Evolutionary conservation across 2,888 invertebrate species (phyloP).

Genomic region (Drosophila lutescens): DNA sequence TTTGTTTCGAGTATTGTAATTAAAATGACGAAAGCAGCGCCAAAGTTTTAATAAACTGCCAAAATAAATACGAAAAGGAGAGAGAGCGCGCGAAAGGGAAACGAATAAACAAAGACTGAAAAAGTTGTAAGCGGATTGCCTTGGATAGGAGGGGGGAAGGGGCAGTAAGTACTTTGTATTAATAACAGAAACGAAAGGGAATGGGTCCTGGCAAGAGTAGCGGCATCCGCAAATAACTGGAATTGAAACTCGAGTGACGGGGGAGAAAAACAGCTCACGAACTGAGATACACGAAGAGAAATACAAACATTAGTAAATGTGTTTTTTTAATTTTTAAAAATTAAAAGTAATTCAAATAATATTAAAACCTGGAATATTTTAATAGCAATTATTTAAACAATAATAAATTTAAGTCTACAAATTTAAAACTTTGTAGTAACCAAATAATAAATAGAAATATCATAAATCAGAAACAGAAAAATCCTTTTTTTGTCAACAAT

Average conservation of each 20-base stretch:
- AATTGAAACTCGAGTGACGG: conserved; percentile 52
- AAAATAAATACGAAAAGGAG: conserved; percentile 58
- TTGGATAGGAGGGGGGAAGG: conserved; percentile 4
- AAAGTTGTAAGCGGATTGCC: conserved; percentile 50
- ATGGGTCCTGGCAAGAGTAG: conserved; percentile 32
- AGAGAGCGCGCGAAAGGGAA: conserved; percentile 26
- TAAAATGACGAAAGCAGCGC: conserved; percentile 69
- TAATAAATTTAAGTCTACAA: too few species aligned
- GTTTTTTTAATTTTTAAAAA: too few species aligned
- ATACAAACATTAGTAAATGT: not conserved
- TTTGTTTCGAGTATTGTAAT: conserved; percentile 59
- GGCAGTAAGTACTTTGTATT: conserved; percentile 38
- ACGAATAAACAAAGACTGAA: conserved; percentile 25
- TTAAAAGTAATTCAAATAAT: too few species aligned
- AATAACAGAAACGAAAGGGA: conserved; percentile 30
- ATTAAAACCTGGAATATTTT: too few species aligned
- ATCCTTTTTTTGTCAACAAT: not conserved
- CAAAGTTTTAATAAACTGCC: conserved; percentile 65
- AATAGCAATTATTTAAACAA: too few species aligned
- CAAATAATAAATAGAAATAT: too few species aligned
- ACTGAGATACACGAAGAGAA: conserved; percentile 1
- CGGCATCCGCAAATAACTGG: conserved; percentile 45
- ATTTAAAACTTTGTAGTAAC: too few species aligned
- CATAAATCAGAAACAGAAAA: too few species aligned
- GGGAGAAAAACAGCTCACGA: conserved; percentile 17